A percentile compares a stretch with the other conserved stretches of the same genome.
These are phyloP conservation scores for Phylloscopus trochiloides DNA, from an alignment of 2,113 vertebrate species.

Conservation along the genomic window DNA sequence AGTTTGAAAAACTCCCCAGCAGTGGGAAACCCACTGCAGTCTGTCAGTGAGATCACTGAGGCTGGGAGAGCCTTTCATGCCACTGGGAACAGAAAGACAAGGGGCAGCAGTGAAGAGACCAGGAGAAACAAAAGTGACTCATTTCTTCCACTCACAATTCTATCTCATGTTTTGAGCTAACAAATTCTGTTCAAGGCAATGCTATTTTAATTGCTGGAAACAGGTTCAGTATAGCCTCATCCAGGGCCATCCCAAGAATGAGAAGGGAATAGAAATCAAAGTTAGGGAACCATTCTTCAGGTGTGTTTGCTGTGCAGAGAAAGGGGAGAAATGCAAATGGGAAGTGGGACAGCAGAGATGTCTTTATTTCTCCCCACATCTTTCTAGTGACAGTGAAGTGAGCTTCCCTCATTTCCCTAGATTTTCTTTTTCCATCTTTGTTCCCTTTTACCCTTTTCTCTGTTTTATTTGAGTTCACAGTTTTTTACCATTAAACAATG, in stretches of 20 bases:
- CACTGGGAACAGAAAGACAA: not conserved
- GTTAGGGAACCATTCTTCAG: not conserved
- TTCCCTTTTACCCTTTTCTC: not conserved
- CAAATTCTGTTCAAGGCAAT: not conserved
- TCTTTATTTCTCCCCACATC: not conserved
- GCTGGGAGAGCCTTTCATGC: not conserved
- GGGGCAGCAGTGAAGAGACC: not conserved
- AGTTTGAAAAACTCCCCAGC: not conserved
- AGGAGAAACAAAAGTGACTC: not conserved
- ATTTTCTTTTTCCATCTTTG: not conserved
- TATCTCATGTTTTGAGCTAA: not conserved
- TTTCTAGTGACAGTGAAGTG: not conserved
- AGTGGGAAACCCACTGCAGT: not conserved
- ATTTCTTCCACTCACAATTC: not conserved
- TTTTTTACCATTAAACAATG: constrained; percentile 36
- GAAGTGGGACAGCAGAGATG: not conserved
- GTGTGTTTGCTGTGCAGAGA: not conserved
- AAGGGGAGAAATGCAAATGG: not conserved
- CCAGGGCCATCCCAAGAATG: accelerated
- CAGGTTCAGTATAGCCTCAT: not conserved
- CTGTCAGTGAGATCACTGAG: not conserved
- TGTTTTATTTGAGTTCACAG: constrained; percentile 1
- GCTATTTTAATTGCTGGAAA: not conserved
- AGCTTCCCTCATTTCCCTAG: not conserved
- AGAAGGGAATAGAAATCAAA: not conserved